Percentiles rank a stretch among this genome's conserved stretches.
Evolutionary conservation across 2,797 vertebrate genomes (phyloP).

Genomic region (Enteromius argenteus): DNA sequence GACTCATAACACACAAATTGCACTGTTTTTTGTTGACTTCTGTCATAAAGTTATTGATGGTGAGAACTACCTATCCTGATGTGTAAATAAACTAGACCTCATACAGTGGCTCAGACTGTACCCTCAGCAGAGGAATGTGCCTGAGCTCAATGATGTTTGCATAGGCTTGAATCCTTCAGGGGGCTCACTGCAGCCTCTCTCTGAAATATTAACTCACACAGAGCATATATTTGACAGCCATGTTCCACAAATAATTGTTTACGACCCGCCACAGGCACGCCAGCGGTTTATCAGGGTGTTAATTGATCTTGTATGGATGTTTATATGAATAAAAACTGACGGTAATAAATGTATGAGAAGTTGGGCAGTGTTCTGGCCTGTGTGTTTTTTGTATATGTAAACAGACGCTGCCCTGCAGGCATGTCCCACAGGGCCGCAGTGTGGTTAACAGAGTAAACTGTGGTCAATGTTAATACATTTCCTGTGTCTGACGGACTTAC

Average conservation of each 20-base stretch:
- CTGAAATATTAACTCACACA: slow-evolving; percentile 46
- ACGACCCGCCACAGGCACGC: slow-evolving; percentile 4
- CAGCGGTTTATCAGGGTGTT: slow-evolving; percentile 56
- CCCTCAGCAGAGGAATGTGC: slow-evolving; percentile 25
- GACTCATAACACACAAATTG: background rate
- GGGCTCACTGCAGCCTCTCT: slow-evolving; percentile 18
- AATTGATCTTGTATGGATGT: slow-evolving; percentile 50
- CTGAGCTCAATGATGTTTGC: slow-evolving; percentile 45
- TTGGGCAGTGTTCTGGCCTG: slow-evolving; percentile 32
- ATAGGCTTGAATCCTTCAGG: slow-evolving; percentile 24
- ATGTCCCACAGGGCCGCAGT: slow-evolving; percentile 71
- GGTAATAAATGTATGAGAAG: slow-evolving; percentile 41
- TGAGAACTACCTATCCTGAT: slow-evolving; percentile 37
- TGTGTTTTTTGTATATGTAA: slow-evolving; percentile 56
- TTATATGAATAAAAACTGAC: slow-evolving; percentile 41
- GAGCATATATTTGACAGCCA: slow-evolving; percentile 30
- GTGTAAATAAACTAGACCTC: slow-evolving; percentile 40
- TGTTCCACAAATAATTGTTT: slow-evolving; percentile 51
- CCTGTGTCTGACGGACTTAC: slow-evolving; percentile 77
- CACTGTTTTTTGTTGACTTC: slow-evolving; percentile 11
- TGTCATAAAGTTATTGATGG: slow-evolving; percentile 32
- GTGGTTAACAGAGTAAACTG: slow-evolving; percentile 79
- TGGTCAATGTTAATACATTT: slow-evolving; percentile 78
- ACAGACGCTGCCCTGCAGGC: slow-evolving; percentile 61
- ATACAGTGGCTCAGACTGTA: slow-evolving; percentile 42